Evolutionary conservation across 2,113 vertebrate genomes (phyloP).

Genomic region (Osmerus eperlanus): DNA sequence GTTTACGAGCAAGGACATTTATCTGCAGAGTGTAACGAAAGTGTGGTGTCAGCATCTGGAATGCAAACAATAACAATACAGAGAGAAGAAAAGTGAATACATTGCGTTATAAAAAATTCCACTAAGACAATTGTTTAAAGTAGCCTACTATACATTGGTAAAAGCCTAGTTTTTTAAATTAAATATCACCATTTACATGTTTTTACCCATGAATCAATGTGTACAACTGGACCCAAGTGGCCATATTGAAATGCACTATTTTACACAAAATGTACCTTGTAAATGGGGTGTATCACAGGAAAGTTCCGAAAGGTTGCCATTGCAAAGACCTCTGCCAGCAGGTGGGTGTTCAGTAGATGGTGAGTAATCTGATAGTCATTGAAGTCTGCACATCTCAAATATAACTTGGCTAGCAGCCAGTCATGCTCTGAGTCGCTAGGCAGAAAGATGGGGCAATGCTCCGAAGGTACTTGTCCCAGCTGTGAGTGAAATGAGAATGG

Average conservation of each 20-base stretch:
- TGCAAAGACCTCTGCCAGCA: constrained; percentile 61
- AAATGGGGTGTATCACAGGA: constrained; percentile 62
- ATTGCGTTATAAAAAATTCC: too few species aligned
- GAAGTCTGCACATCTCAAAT: constrained; percentile 62
- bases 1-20: constrained; percentile 11
- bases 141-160: too few species aligned
- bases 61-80: not conserved
- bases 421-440: constrained; percentile 56
- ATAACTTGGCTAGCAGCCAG: constrained; percentile 68
- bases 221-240: too few species aligned
- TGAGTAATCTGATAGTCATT: constrained; percentile 53
- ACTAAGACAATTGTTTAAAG: too few species aligned
- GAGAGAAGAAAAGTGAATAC: too few species aligned
- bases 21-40: constrained; percentile 31
- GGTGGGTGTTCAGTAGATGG: constrained; percentile 64
- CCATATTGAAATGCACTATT: too few species aligned
- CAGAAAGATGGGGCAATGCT: constrained; percentile 56
- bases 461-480: constrained; percentile 28
- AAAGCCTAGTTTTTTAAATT: too few species aligned
- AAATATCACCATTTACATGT: too few species aligned
- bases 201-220: too few species aligned
- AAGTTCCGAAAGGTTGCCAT: constrained; percentile 63
- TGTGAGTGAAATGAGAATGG: constrained; percentile 6
- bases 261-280: constrained; percentile 46
- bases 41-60: constrained; percentile 31